Percentiles rank a stretch among this genome's conserved stretches.
Evolutionary conservation across 2,797 vertebrate species (phyloP).

Genomic region (Microctenopoma lineatum): DNA sequence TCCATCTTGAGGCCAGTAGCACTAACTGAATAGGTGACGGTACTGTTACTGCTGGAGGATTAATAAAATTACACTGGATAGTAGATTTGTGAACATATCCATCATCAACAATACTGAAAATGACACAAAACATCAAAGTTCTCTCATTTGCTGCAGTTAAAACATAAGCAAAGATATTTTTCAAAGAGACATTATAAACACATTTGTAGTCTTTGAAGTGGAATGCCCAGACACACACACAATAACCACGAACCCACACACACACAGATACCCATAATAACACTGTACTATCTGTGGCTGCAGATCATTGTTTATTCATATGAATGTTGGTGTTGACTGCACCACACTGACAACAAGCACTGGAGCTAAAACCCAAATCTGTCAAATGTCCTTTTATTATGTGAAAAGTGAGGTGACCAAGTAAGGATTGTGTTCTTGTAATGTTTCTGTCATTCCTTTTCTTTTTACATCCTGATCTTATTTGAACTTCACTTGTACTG

Average conservation of each 20-base stretch:
- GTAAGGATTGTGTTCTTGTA: no score
- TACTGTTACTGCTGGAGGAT: background rate
- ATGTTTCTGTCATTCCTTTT: no score
- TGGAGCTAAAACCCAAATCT: conserved; percentile 44
- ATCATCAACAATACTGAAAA: background rate
- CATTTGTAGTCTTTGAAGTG: no score
- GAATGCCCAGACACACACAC: background rate
- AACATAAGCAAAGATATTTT: no score
- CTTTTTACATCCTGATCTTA: no score
- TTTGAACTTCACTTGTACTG: no score
- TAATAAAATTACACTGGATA: no score
- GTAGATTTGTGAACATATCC: background rate
- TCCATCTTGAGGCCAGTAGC: conserved; percentile 57
- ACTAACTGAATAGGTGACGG: conserved; percentile 3
- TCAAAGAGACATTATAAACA: no score
- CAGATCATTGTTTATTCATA: conserved; percentile 27
- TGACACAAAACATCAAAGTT: no score
- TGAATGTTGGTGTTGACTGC: conserved; percentile 30
- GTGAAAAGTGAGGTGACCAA: no score
- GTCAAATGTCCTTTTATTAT: background rate
- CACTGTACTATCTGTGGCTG: conserved; percentile 38
- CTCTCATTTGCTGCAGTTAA: no score
- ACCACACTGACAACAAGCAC: conserved; percentile 23
- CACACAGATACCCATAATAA: conserved; percentile 22
- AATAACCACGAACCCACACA: background rate